Evolutionary conservation across 2,888 invertebrate species (phyloP).

Genomic region (Lasioglossum malachurum): DNA sequence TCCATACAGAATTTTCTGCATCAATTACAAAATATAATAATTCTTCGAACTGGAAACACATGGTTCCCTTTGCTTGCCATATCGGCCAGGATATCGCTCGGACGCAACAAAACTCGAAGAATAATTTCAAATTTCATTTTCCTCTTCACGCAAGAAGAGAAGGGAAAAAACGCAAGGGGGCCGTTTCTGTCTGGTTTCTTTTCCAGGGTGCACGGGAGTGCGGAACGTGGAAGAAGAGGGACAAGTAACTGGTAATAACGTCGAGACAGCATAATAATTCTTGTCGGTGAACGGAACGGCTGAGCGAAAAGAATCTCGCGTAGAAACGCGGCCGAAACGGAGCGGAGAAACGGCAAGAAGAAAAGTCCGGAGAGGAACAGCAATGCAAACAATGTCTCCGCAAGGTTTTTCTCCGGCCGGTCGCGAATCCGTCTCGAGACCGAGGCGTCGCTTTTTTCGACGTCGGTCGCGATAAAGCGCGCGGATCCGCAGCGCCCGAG

Average conservation of each 20-base stretch:
- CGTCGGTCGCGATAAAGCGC: slow-evolving; percentile 24
- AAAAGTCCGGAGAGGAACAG: slow-evolving; percentile 19
- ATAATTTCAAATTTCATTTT: background rate
- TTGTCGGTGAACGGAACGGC: slow-evolving; percentile 23
- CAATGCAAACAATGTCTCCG: slow-evolving; percentile 55
- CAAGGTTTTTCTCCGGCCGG: slow-evolving; percentile 22
- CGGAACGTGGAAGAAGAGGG: slow-evolving; percentile 9
- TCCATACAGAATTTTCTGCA: background rate
- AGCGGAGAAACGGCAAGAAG: slow-evolving; percentile 21
- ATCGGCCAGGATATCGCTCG: background rate
- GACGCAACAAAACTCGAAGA: background rate
- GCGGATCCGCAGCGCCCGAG: background rate
- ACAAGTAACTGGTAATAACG: slow-evolving; percentile 53
- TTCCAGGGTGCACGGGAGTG: background rate
- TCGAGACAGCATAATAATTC: slow-evolving; percentile 57
- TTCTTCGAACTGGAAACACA: no score
- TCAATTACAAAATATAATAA: background rate
- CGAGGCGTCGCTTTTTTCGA: slow-evolving; percentile 23
- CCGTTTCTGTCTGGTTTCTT: background rate
- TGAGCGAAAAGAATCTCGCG: slow-evolving; percentile 37
- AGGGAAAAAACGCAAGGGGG: background rate
- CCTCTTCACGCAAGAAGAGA: background rate
- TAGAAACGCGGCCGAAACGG: background rate
- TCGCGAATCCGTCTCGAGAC: background rate
- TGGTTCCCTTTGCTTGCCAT: no score